Evolutionary conservation across 1,140 invertebrate genomes (phyloP).

Genomic region (Pentalonia nigronervosa): DNA sequence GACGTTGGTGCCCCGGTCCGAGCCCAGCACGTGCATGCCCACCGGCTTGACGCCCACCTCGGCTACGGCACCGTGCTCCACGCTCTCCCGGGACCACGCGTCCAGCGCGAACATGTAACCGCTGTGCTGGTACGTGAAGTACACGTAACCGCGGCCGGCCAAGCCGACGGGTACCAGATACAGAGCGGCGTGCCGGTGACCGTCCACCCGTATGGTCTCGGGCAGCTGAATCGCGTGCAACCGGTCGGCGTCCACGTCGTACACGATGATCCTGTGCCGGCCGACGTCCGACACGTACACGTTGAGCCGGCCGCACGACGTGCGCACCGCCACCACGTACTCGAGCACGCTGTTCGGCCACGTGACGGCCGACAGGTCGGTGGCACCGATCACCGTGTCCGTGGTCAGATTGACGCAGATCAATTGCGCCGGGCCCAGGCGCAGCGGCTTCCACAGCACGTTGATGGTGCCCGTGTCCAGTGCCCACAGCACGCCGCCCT

Average conservation of each 20-base stretch:
- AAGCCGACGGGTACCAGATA: neutral
- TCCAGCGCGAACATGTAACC: neutral
- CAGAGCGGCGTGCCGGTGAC: neutral
- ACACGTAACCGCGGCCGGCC: neutral
- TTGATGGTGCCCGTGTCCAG: slow-evolving; percentile 6
- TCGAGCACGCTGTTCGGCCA: neutral
- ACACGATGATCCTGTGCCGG: neutral
- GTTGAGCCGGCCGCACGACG: neutral
- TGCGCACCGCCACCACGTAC: neutral
- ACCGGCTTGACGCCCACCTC: slow-evolving; percentile 31
- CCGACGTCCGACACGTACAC: neutral
- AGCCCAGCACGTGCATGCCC: neutral
- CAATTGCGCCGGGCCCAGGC: neutral
- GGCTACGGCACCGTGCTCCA: neutral
- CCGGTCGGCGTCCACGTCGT: neutral
- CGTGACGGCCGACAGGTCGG: neutral
- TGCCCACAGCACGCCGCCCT: neutral
- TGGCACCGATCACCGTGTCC: neutral
- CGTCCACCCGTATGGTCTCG: neutral
- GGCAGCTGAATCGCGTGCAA: neutral
- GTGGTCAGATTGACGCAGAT: neutral
- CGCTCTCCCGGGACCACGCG: neutral
- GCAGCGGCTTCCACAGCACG: neutral
- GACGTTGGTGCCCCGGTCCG: slow-evolving; percentile 13
- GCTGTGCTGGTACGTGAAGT: slow-evolving; percentile 33